phyloP scores from a whole-genome alignment of 1,140 invertebrate genomes.

The Lordiphosa collinella region DNA sequence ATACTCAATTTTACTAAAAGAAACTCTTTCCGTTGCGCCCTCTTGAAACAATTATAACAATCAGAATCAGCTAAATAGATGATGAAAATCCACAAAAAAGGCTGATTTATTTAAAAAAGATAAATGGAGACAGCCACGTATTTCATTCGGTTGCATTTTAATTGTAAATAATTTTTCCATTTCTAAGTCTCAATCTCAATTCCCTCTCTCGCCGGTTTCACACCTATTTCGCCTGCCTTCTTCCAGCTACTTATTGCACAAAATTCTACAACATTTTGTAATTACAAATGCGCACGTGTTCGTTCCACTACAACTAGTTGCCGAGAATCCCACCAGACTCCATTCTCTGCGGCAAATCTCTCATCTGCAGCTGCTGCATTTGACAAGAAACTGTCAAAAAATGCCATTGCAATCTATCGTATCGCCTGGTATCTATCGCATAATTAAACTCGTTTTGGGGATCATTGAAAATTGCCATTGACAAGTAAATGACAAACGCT shows the following conservation, averaged over 20 bases:
- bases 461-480: slow-evolving; percentile 61
- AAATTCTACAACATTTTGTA: slow-evolving; percentile 54
- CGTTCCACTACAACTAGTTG: slow-evolving; percentile 29
- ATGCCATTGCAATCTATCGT: slow-evolving; percentile 22
- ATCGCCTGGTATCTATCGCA: slow-evolving; percentile 29
- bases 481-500: slow-evolving; percentile 75
- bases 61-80: no score
- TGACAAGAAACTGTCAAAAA: slow-evolving; percentile 51
- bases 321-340: slow-evolving; percentile 1
- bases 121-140: no score
- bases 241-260: neutral
- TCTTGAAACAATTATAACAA: no score
- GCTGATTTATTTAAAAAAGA: no score
- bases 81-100: no score
- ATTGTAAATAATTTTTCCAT: slow-evolving; percentile 3
- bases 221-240: neutral
- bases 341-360: slow-evolving; percentile 18
- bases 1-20: no score
- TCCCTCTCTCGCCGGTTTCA: slow-evolving; percentile 8
- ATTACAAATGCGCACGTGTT: slow-evolving; percentile 65
- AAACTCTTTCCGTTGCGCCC: no score
- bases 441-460: slow-evolving; percentile 59
- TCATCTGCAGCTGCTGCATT: slow-evolving; percentile 31
- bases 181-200: neutral
- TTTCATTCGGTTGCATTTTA: no score